Conservation (phyloP, 2,888 invertebrate species). For the Watsonalla binaria region DNA sequence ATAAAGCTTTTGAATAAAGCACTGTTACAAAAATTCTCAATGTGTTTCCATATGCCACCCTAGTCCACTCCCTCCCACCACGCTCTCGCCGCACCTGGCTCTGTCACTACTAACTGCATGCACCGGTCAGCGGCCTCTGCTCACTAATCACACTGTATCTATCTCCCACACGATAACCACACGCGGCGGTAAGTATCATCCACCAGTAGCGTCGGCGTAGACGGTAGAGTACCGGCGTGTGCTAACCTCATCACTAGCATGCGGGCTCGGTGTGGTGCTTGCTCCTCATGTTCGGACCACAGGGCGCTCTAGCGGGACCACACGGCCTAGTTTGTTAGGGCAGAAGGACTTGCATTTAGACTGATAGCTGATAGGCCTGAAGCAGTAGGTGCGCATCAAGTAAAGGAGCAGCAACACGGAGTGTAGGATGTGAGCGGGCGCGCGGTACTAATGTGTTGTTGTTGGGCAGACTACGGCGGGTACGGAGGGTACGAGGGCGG, state of each 20-base stretch:
- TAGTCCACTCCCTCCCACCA: conserved; percentile 48
- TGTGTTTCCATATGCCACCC: conserved; percentile 81
- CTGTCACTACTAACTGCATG: conserved; percentile 14
- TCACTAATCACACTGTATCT: background rate
- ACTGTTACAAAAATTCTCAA: conserved; percentile 83
- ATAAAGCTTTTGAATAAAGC: conserved; percentile 83
- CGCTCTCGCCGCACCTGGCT: conserved; percentile 16
- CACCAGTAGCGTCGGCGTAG: background rate
- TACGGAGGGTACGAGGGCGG: conserved; percentile 93
- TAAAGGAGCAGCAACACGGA: conserved; percentile 37
- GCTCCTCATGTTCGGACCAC: background rate
- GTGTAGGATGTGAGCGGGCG: conserved; percentile 32
- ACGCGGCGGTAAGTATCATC: background rate
- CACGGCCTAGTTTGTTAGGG: background rate
- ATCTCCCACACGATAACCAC: background rate
- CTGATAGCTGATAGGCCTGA: too few relatives aligned
- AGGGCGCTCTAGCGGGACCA: background rate
- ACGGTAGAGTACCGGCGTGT: background rate
- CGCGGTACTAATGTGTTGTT: conserved; percentile 72
- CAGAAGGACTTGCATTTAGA: conserved; percentile 14
- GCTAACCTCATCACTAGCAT: background rate
- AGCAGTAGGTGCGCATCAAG: conserved; percentile 17
- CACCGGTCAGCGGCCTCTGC: background rate
- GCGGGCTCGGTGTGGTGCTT: background rate
- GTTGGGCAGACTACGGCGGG: conserved; percentile 89